Conservation (phyloP, 2,113 vertebrate species). For the Tachysurus vachellii region DNA sequence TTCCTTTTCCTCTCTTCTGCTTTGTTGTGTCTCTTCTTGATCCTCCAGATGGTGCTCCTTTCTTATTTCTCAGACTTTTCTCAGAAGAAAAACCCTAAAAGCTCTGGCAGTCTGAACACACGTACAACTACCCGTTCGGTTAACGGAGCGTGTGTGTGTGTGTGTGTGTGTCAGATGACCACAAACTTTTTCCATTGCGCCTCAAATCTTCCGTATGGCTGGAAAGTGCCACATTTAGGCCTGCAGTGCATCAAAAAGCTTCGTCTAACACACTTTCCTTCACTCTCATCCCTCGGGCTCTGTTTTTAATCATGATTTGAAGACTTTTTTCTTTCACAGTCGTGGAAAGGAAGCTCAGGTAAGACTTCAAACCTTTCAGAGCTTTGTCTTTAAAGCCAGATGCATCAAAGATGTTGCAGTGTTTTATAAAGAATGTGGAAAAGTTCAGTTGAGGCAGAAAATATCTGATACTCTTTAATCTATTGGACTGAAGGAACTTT, state of each 20-base stretch:
- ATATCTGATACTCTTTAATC: neutral
- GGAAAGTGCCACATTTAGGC: conserved; percentile 26
- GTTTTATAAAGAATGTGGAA: neutral
- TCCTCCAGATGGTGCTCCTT: conserved; percentile 34
- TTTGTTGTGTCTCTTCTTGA: neutral
- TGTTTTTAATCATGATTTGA: conserved; percentile 26
- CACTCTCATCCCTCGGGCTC: neutral
- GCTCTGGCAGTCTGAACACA: conserved; percentile 20
- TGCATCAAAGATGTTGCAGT: neutral
- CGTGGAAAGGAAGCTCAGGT: conserved; percentile 2
- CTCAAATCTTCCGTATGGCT: conserved; percentile 28
- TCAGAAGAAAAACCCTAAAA: neutral
- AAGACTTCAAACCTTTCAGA: neutral
- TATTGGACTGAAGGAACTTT: neutral
- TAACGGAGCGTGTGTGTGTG: neutral
- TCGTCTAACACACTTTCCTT: neutral
- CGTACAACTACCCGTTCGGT: neutral
- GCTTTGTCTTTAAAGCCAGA: neutral
- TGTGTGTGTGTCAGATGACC: conserved; percentile 37
- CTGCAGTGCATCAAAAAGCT: conserved; percentile 16
- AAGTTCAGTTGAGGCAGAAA: neutral
- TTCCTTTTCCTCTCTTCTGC: too few relatives aligned
- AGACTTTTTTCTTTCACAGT: neutral
- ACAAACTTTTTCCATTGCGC: conserved; percentile 45
- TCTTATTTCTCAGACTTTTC: neutral